A percentile compares a stretch with the other conserved stretches of the same genome.
Conservation (phyloP, 2,113 vertebrate species). For the Lichenostomus cassidix region DNA sequence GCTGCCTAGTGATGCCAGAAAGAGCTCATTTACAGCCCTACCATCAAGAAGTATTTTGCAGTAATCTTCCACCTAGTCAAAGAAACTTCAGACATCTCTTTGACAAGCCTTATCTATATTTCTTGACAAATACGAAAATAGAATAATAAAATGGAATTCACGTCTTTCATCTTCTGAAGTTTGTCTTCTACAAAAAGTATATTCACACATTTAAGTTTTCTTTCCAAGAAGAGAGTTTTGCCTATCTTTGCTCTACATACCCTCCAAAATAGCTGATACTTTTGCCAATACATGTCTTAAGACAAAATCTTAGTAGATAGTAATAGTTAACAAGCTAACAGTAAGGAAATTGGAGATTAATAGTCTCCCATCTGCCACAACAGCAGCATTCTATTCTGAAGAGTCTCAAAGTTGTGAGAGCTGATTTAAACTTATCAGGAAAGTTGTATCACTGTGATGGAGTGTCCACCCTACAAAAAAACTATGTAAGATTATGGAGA, state of each 20-base stretch:
- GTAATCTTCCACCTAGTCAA: background rate
- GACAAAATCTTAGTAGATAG: background rate
- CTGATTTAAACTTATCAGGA: background rate
- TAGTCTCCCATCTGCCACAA: background rate
- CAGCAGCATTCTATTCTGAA: background rate
- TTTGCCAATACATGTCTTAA: background rate
- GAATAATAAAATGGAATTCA: background rate
- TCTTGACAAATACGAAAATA: background rate
- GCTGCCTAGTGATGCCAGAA: background rate
- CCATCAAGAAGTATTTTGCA: background rate
- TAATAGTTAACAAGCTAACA: background rate
- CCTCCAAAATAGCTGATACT: background rate
- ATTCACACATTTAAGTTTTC: background rate
- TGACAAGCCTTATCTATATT: background rate
- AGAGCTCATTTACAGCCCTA: background rate
- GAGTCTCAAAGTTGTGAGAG: background rate
- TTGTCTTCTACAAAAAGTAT: background rate
- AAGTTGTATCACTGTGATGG: background rate
- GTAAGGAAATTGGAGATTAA: background rate
- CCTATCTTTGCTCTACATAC: background rate
- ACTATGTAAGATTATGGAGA: background rate
- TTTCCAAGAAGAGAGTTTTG: background rate
- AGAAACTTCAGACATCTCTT: background rate
- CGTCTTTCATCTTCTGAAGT: background rate
- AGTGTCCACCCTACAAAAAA: background rate